Percentiles rank a stretch among this genome's conserved stretches.
phyloP scores from a whole-genome alignment of 2,888 invertebrate genomes.

The Molanna angustata region DNA sequence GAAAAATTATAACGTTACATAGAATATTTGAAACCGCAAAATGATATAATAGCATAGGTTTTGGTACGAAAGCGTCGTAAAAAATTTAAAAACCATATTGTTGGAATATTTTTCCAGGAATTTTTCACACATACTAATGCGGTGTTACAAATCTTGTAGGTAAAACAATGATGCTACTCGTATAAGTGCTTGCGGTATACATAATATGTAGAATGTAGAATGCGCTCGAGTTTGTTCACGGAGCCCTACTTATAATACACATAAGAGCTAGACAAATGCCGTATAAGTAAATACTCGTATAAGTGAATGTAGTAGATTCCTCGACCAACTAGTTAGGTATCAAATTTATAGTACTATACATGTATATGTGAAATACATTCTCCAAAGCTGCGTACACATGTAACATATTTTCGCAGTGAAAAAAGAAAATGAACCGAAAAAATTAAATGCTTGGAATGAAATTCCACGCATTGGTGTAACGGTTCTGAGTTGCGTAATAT shows the following conservation, averaged over 20 bases:
- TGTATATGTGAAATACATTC: slow-evolving; percentile 14
- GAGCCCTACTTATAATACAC: slow-evolving; percentile 15
- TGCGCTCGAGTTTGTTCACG: slow-evolving; percentile 11
- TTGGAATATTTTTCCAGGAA: too few relatives aligned
- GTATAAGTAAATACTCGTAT: slow-evolving; percentile 12
- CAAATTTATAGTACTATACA: too few relatives aligned
- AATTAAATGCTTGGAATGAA: neutral
- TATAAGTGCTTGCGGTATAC: neutral
- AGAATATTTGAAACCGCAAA: too few relatives aligned
- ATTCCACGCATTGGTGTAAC: neutral
- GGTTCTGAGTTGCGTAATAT: neutral
- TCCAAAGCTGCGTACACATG: slow-evolving; percentile 14
- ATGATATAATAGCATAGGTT: too few relatives aligned
- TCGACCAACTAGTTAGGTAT: neutral
- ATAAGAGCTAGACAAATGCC: slow-evolving; percentile 13
- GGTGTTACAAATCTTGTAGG: too few relatives aligned
- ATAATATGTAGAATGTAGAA: neutral
- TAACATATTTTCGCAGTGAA: slow-evolving; percentile 15
- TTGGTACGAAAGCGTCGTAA: too few relatives aligned
- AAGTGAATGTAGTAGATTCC: slow-evolving; percentile 9
- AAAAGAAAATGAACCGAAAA: slow-evolving; percentile 14
- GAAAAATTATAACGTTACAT: too few relatives aligned
- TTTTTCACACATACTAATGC: too few relatives aligned
- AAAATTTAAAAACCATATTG: too few relatives aligned
- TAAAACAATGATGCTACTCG: too few relatives aligned